These are phyloP conservation scores for Ceriagrion tenellum DNA, from an alignment of 2,888 invertebrate genomes.

Conservation along the genomic window DNA sequence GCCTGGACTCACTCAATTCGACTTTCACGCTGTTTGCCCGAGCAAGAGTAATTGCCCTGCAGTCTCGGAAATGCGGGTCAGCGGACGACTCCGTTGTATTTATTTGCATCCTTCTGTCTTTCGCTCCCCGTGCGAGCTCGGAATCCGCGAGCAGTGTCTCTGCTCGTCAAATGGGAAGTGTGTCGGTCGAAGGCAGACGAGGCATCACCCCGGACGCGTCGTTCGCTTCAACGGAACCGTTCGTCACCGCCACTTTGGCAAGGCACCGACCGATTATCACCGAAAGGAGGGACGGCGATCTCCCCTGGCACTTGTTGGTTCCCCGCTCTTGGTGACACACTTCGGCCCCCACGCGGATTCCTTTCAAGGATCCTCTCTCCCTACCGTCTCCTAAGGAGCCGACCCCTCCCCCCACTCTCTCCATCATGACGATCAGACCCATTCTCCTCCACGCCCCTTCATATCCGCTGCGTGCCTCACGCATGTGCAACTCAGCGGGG, in stretches of 20 bases:
- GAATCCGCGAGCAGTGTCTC: background rate
- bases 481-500: background rate
- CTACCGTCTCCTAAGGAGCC: background rate
- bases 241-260: conserved; percentile 4
- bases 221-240: background rate
- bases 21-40: no score
- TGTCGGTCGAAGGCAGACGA: background rate
- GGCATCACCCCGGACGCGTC: background rate
- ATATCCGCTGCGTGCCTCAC: background rate
- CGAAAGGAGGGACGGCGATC: no score
- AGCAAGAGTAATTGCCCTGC: no score
- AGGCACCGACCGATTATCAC: background rate
- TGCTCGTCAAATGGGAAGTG: background rate
- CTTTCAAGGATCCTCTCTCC: background rate
- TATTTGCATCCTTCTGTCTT: background rate
- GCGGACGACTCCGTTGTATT: background rate
- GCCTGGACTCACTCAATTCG: no score
- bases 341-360: background rate
- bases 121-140: background rate
- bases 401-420: background rate
- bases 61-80: background rate
- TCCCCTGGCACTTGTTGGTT: background rate
- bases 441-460: background rate
- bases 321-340: background rate
- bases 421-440: background rate